These are phyloP conservation scores for Mactromeris polynyma DNA, from an alignment of 2,888 invertebrate genomes.

Conservation along the genomic window DNA sequence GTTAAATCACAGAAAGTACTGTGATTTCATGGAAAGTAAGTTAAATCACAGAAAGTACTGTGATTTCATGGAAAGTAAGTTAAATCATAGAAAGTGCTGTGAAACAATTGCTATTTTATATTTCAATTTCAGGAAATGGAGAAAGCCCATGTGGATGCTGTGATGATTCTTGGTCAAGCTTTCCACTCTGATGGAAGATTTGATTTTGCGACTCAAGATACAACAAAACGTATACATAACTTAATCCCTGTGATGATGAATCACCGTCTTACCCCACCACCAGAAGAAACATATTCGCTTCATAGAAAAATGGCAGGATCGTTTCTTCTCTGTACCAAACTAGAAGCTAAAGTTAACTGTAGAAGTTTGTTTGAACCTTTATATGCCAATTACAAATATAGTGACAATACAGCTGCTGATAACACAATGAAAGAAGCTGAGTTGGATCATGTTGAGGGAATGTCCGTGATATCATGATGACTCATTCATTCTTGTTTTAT, in stretches of 20 bases:
- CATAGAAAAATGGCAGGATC: conserved; percentile 98
- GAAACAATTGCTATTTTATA: too few species aligned
- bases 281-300: conserved; percentile 98
- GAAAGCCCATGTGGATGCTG: conserved; percentile 97
- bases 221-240: conserved; percentile 92
- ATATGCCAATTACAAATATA: conserved; percentile 90
- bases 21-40: too few species aligned
- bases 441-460: not conserved
- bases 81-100: too few species aligned
- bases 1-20: too few species aligned
- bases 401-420: not conserved
- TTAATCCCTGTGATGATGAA: conserved; percentile 97
- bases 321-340: conserved; percentile 95
- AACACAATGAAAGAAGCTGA: not conserved
- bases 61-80: too few species aligned
- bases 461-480: conserved; percentile 8
- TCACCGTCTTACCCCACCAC: conserved; percentile 97
- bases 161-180: conserved; percentile 98
- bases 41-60: too few species aligned
- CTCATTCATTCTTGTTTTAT: not conserved
- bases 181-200: conserved; percentile 93
- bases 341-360: conserved; percentile 94
- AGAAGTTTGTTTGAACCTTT: conserved; percentile 94
- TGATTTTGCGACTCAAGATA: conserved; percentile 96
- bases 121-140: conserved; percentile 93